phyloP scores from a whole-genome alignment of 2,888 invertebrate genomes.

The Nemotelus pantherinus region DNA sequence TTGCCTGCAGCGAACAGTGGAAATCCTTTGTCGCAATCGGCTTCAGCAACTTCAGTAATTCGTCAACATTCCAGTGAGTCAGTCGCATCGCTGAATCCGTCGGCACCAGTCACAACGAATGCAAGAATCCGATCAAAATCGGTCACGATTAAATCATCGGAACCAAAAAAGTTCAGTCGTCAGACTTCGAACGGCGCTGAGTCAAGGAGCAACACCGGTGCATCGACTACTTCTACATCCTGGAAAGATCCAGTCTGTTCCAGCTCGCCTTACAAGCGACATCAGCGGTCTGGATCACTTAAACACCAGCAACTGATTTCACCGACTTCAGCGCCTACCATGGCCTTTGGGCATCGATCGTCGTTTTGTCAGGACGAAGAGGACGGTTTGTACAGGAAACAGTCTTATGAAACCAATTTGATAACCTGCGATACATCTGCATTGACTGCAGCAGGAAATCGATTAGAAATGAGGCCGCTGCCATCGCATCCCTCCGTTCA shows the following conservation, averaged over 20 bases:
- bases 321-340: slow-evolving; percentile 49
- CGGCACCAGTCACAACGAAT: slow-evolving; percentile 52
- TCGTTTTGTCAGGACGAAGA: slow-evolving; percentile 43
- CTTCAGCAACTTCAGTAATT: slow-evolving; percentile 67
- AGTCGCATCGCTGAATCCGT: slow-evolving; percentile 57
- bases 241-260: slow-evolving; percentile 56
- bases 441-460: slow-evolving; percentile 56
- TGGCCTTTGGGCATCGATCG: slow-evolving; percentile 24
- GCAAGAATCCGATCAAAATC: slow-evolving; percentile 64
- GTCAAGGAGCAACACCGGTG: not conserved
- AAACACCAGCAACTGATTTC: slow-evolving; percentile 57
- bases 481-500: slow-evolving; percentile 60
- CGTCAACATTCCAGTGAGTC: slow-evolving; percentile 60
- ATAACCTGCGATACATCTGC: slow-evolving; percentile 62
- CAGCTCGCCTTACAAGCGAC: slow-evolving; percentile 55
- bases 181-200: slow-evolving; percentile 52
- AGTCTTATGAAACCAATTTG: slow-evolving; percentile 54
- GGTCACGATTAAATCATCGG: slow-evolving; percentile 60
- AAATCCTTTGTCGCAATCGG: slow-evolving; percentile 65
- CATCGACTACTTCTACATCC: slow-evolving; percentile 37
- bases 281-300: slow-evolving; percentile 42
- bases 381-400: slow-evolving; percentile 46
- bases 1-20: slow-evolving; percentile 54
- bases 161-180: slow-evolving; percentile 53
- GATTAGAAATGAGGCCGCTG: slow-evolving; percentile 57